phyloP scores from a whole-genome alignment of 1,140 invertebrate genomes.

The Epicauta chinensis region DNA sequence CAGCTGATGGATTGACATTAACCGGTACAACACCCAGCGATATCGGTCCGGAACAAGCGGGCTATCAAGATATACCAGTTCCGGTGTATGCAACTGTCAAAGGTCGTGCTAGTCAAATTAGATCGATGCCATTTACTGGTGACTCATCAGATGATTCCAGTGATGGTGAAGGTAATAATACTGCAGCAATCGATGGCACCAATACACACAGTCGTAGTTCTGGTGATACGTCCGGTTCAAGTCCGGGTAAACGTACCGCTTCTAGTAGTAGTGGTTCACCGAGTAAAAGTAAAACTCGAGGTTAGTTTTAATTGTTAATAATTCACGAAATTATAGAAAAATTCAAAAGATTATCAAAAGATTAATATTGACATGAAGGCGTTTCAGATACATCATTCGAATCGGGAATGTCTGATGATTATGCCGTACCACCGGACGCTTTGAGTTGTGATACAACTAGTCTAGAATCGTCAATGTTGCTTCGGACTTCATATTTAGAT shows the following conservation, averaged over 20 bases:
- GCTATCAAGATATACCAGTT: constrained; percentile 81
- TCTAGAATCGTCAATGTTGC: constrained; percentile 61
- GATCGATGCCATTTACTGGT: constrained; percentile 90
- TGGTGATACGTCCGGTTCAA: constrained; percentile 74
- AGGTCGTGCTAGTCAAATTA: constrained; percentile 90
- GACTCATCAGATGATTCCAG: constrained; percentile 94
- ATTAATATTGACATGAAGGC: constrained; percentile 30
- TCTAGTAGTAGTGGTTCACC: constrained; percentile 70
- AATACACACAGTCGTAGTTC: constrained; percentile 76
- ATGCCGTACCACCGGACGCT: constrained; percentile 91
- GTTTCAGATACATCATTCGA: constrained; percentile 81
- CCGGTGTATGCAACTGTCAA: constrained; percentile 95
- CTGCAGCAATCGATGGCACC: constrained; percentile 39
- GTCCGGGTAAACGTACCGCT: constrained; percentile 68
- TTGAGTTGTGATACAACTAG: constrained; percentile 67
- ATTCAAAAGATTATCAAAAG: too few relatives aligned
- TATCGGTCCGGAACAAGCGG: constrained; percentile 49
- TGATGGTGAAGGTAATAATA: constrained; percentile 83
- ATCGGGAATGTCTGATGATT: constrained; percentile 91
- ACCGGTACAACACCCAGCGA: constrained; percentile 42
- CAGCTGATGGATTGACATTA: constrained; percentile 71
- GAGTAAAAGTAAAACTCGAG: constrained; percentile 68
- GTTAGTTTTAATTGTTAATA: constrained; percentile 33
- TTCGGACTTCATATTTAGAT: constrained; percentile 56
- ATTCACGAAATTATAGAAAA: too few relatives aligned